These are phyloP conservation scores for Rambutsinella grinnellia DNA, from an alignment of 2,888 invertebrate species.

Conservation along the genomic window DNA sequence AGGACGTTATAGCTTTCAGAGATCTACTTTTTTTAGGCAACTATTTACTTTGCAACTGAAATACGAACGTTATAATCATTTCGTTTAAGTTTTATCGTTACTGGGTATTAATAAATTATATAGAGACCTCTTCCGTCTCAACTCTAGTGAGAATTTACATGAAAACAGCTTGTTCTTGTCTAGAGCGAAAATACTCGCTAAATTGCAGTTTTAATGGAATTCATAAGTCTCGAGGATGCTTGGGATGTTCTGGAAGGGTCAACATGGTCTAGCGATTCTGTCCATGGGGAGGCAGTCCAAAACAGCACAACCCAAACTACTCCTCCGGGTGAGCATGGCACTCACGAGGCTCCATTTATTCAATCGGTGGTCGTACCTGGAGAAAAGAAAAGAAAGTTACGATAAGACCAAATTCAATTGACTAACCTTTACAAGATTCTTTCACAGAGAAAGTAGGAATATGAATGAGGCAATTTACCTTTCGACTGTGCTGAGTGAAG, in stretches of 20 bases:
- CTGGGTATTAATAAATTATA: not conserved
- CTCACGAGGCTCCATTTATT: constrained; percentile 79
- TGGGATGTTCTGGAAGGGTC: constrained; percentile 52
- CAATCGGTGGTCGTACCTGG: constrained; percentile 74
- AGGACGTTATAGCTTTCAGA: too few relatives aligned
- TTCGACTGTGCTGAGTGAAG: constrained; percentile 78
- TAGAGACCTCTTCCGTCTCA: not conserved
- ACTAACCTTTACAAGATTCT: not conserved
- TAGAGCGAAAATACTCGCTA: not conserved
- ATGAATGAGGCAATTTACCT: constrained; percentile 61
- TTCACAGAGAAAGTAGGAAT: not conserved
- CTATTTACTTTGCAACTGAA: too few relatives aligned
- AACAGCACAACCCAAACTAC: constrained; percentile 78
- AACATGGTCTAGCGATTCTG: constrained; percentile 61
- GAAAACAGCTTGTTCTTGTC: too few relatives aligned
- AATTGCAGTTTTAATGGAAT: constrained; percentile 24
- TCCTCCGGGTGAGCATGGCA: constrained; percentile 77
- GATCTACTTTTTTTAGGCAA: too few relatives aligned
- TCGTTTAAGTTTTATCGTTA: not conserved
- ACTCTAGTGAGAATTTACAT: not conserved
- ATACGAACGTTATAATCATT: too few relatives aligned
- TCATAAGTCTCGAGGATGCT: constrained; percentile 47
- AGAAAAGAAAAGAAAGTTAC: not conserved
- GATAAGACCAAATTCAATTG: too few relatives aligned
- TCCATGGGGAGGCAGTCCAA: constrained; percentile 74